These are phyloP conservation scores for Siniperca undulata DNA, from an alignment of 2,797 vertebrate genomes.

Conservation along the genomic window DNA sequence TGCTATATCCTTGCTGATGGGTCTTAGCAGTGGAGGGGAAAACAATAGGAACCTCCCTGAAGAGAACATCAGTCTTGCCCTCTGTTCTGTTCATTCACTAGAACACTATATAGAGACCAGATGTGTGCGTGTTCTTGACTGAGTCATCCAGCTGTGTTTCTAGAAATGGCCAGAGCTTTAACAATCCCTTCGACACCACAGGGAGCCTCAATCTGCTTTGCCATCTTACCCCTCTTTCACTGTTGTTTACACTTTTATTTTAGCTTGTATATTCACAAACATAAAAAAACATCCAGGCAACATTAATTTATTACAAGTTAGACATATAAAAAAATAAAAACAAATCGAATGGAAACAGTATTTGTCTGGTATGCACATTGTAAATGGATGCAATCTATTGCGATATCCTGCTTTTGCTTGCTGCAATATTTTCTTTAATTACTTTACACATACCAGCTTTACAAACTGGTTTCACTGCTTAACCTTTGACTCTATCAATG, in stretches of 20 bases:
- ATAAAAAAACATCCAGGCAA: conserved; percentile 45
- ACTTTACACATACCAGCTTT: conserved; percentile 5
- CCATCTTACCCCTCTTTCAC: conserved; percentile 32
- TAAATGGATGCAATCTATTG: conserved; percentile 6
- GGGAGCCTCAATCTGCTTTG: conserved; percentile 44
- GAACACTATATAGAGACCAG: conserved; percentile 82
- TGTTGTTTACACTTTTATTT: conserved; percentile 58
- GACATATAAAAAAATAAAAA: conserved; percentile 47
- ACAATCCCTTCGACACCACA: conserved; percentile 56
- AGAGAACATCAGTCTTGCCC: conserved; percentile 62
- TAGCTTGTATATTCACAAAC: conserved; percentile 27
- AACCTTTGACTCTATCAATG: not conserved
- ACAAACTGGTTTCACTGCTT: not conserved
- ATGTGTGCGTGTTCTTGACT: conserved; percentile 73
- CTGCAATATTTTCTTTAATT: not conserved
- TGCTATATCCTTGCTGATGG: conserved; percentile 5
- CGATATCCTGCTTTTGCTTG: conserved; percentile 5
- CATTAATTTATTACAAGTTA: conserved; percentile 25
- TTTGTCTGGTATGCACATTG: conserved; percentile 19
- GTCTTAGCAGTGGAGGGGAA: conserved; percentile 26
- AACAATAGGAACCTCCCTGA: conserved; percentile 63
- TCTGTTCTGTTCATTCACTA: conserved; percentile 69
- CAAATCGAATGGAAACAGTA: conserved; percentile 35
- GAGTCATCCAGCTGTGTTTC: conserved; percentile 46
- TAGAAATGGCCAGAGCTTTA: conserved; percentile 54